Evolutionary conservation across 2,113 vertebrate species (phyloP).

Genomic region (Bubalus kerabau): DNA sequence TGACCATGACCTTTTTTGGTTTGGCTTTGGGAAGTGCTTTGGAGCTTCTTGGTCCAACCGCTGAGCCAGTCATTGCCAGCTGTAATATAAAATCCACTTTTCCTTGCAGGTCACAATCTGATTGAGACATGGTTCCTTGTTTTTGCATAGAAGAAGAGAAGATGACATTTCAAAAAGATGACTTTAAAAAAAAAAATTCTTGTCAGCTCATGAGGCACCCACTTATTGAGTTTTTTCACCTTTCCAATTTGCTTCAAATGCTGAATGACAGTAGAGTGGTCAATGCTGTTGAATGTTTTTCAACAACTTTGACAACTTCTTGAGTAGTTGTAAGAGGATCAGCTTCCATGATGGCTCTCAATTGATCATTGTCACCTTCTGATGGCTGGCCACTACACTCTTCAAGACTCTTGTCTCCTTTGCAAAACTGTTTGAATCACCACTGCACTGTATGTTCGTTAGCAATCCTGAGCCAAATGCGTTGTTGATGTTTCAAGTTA

Average conservation of each 20-base stretch:
- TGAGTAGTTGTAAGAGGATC: background rate
- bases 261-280: background rate
- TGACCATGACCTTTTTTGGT: background rate
- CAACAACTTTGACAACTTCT: background rate
- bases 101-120: background rate
- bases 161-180: background rate
- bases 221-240: background rate
- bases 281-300: background rate
- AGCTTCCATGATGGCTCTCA: background rate
- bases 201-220: background rate
- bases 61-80: background rate
- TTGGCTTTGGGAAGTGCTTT: background rate
- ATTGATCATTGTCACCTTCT: background rate
- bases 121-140: background rate
- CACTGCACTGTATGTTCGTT: accelerated
- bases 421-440: background rate
- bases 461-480: background rate
- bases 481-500: background rate
- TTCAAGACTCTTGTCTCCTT: background rate
- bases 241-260: background rate
- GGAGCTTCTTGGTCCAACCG: background rate
- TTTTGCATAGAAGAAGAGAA: background rate
- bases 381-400: background rate
- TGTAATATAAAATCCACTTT: background rate
- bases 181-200: background rate